Conservation (phyloP, 1,140 invertebrate species). For the Drosophila azteca region DNA sequence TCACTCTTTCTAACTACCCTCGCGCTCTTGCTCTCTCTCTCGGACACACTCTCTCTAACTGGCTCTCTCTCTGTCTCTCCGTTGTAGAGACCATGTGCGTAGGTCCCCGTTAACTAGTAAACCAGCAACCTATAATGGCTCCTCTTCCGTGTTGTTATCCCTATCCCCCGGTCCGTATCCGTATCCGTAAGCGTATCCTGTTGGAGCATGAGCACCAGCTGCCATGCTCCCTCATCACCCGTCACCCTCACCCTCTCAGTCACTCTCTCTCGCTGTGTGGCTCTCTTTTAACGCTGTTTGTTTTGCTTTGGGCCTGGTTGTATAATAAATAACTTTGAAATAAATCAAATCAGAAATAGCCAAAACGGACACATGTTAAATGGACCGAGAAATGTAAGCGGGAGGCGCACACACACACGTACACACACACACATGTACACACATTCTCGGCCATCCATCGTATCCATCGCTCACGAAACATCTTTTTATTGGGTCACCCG, state of each 20-base stretch:
- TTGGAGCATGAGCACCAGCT: constrained; percentile 47
- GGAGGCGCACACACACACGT: constrained; percentile 15
- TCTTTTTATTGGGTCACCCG: constrained; percentile 67
- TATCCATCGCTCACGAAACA: constrained; percentile 31
- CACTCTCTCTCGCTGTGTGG: not conserved
- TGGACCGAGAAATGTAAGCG: constrained; percentile 74
- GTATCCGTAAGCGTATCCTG: constrained; percentile 26
- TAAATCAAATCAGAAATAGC: constrained; percentile 54
- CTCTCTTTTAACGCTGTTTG: constrained; percentile 30
- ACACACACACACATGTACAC: too few species aligned
- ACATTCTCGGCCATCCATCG: too few species aligned
- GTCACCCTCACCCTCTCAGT: not conserved
- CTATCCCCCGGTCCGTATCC: constrained; percentile 15
- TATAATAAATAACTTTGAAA: constrained; percentile 70
- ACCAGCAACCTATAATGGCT: constrained; percentile 68
- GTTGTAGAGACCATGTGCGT: constrained; percentile 29
- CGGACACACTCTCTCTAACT: not conserved
- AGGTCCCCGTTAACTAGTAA: constrained; percentile 71
- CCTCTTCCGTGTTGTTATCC: constrained; percentile 56
- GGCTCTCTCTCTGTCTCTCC: not conserved
- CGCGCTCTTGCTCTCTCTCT: constrained; percentile 1
- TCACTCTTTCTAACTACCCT: constrained; percentile 7
- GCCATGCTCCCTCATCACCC: not conserved
- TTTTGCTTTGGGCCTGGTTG: constrained; percentile 40
- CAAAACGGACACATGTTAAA: constrained; percentile 57